Evolutionary conservation across 2,797 vertebrate genomes (phyloP).

Genomic region (Chrosomus eos): DNA sequence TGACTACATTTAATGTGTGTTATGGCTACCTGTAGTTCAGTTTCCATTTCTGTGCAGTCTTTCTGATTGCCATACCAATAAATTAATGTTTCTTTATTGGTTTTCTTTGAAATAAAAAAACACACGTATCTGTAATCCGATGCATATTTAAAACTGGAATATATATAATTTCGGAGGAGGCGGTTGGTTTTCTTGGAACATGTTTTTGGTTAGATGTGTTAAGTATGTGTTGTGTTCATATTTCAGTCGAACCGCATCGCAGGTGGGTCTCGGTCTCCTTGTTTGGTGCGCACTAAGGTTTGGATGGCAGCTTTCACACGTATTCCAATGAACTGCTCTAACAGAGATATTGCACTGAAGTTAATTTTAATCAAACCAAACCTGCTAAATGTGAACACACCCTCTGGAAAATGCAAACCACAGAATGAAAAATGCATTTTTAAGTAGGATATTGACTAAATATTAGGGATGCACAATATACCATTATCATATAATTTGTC

Average conservation of each 20-base stretch:
- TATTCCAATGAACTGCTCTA: not conserved
- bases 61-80: no score
- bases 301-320: not conserved
- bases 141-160: no score
- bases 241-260: not conserved
- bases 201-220: not conserved
- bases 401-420: not conserved
- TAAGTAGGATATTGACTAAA: not conserved
- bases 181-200: no score
- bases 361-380: not conserved
- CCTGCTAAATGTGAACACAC: not conserved
- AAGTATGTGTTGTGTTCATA: not conserved
- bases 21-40: no score
- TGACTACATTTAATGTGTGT: no score
- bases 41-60: no score
- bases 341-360: not conserved
- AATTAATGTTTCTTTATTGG: no score
- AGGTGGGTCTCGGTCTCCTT: not conserved
- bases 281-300: not conserved
- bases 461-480: not conserved
- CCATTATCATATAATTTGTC: no score
- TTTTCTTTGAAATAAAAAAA: no score
- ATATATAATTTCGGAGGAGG: no score
- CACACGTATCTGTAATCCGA: no score
- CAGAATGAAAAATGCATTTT: not conserved